Conservation (phyloP, 2,113 vertebrate genomes). For the Paramormyrops kingsleyae region DNA sequence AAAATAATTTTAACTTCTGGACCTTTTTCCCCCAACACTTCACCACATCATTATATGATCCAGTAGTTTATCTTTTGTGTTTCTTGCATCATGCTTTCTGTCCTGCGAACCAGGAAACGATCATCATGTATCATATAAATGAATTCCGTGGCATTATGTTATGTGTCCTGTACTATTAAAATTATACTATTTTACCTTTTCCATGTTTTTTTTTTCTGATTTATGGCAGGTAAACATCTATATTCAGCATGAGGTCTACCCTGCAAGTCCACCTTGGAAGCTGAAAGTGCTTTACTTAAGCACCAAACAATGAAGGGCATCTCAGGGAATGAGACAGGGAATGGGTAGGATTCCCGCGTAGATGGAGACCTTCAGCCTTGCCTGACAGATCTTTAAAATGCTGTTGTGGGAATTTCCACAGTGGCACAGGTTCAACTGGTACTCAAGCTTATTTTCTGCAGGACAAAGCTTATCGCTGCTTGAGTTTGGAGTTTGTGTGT, state of each 20-base stretch:
- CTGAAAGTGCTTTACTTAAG: background rate
- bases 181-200: background rate
- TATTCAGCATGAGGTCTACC: background rate
- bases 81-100: conserved; percentile 22
- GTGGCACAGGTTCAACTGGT: background rate
- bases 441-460: background rate
- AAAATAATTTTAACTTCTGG: background rate
- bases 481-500: background rate
- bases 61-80: conserved; percentile 32
- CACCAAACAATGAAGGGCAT: background rate
- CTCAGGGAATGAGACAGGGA: background rate
- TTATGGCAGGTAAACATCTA: background rate
- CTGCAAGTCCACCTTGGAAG: background rate
- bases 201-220: background rate
- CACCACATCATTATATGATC: background rate
- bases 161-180: background rate
- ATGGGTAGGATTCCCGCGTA: background rate
- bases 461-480: background rate
- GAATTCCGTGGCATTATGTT: background rate
- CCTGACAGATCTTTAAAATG: background rate
- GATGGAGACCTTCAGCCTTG: background rate
- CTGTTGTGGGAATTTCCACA: background rate
- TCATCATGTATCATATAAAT: background rate
- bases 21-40: background rate
- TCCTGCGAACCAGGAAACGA: background rate